Conservation (phyloP, 2,797 vertebrate species). For the Scomberomorus guttatus region DNA sequence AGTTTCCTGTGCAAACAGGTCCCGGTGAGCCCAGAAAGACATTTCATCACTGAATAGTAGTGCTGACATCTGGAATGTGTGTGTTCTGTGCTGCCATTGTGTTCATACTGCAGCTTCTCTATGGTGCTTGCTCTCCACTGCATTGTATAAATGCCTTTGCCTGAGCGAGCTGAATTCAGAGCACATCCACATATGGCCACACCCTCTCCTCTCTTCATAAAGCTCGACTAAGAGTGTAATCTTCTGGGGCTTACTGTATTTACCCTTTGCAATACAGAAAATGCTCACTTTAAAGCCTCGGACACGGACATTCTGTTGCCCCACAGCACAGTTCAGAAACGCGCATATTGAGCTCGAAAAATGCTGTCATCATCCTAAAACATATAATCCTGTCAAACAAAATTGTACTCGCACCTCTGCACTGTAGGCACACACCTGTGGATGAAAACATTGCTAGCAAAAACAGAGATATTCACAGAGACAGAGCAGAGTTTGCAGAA, state of each 20-base stretch:
- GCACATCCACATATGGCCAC: conserved; percentile 68
- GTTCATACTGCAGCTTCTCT: conserved; percentile 34
- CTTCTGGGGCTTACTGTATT: conserved; percentile 75
- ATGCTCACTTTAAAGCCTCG: conserved; percentile 66
- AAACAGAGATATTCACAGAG: neutral
- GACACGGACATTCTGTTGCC: conserved; percentile 56
- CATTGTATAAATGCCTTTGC: conserved; percentile 34
- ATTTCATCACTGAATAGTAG: neutral
- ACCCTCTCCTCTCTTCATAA: conserved; percentile 70
- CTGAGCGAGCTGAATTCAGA: conserved; percentile 63
- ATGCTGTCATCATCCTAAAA: neutral
- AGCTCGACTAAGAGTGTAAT: conserved; percentile 72
- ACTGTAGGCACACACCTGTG: neutral
- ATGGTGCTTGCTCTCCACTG: conserved; percentile 16
- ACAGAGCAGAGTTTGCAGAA: conserved; percentile 9
- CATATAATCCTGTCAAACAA: conserved; percentile 3
- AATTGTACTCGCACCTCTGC: neutral
- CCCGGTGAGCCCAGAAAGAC: neutral
- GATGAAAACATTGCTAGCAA: neutral
- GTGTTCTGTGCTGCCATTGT: conserved; percentile 23
- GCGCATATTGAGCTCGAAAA: conserved; percentile 25
- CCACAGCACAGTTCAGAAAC: conserved; percentile 13
- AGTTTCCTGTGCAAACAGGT: neutral
- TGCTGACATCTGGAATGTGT: conserved; percentile 33
- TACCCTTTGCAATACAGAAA: conserved; percentile 72